phyloP scores from a whole-genome alignment of 1,140 invertebrate species.

The Glossosoma conforme region DNA sequence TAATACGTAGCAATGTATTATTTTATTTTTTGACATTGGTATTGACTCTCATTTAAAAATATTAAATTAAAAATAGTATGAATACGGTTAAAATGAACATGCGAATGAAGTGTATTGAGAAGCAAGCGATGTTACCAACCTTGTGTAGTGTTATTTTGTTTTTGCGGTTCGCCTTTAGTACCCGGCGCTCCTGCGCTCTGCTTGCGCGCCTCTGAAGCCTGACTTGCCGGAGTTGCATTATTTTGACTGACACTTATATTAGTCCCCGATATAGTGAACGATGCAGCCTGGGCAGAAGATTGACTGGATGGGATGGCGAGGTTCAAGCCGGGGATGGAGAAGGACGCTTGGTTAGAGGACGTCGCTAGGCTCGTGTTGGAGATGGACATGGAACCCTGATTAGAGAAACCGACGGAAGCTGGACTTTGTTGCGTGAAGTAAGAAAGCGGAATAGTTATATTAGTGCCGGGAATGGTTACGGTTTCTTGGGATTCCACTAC shows the following conservation, averaged over 20 bases:
- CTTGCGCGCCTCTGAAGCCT: too few relatives aligned
- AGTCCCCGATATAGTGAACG: constrained; percentile 22
- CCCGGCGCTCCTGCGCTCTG: too few relatives aligned
- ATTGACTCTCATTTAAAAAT: too few relatives aligned
- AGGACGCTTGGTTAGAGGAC: constrained; percentile 35
- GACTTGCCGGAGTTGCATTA: constrained; percentile 11
- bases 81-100: too few relatives aligned
- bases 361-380: constrained; percentile 12
- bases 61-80: too few relatives aligned
- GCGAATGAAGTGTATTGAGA: too few relatives aligned
- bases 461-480: constrained; percentile 53
- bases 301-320: constrained; percentile 45
- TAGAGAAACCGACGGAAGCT: constrained; percentile 34
- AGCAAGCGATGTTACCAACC: too few relatives aligned
- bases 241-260: constrained; percentile 26
- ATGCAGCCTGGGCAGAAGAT: constrained; percentile 19
- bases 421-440: constrained; percentile 30
- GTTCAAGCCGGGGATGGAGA: constrained; percentile 49
- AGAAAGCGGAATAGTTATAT: constrained; percentile 53
- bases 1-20: too few relatives aligned
- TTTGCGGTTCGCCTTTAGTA: constrained; percentile 22
- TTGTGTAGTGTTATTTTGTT: constrained; percentile 21
- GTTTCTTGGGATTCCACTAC: constrained; percentile 48
- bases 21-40: too few relatives aligned
- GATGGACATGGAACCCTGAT: constrained; percentile 27